Base-by-base conservation (phyloP, 2,797 vertebrate species). In the Pantherophis alleghaniensis region DNA sequence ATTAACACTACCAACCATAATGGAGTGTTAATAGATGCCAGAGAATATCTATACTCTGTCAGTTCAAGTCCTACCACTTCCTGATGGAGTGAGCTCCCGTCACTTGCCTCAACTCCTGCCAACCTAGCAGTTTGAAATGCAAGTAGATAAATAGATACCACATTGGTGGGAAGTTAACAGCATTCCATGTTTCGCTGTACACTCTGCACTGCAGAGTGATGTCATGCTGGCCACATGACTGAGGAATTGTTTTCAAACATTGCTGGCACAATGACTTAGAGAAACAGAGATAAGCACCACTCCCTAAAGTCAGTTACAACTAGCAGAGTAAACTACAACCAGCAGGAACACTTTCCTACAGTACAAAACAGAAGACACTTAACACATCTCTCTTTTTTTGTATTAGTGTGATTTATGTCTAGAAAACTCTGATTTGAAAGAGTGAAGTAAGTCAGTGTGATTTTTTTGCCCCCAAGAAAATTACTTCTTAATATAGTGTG, bases 301-400 rank as follows among this genome's bases (percentile, higher is more conserved):
- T 37, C 69, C 28, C 7, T 37, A 74, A 74, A 74, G 69, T 69
- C 32, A 66, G 66, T 6, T 37, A 18, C 16, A 18, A 74, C 66
- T 74, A 37, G 16, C 2, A 74, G n/a, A 37, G 7, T 74, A 74
- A 74, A 74, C 11, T 63, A 63, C 26, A 63, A 69, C 66, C 13
- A 18, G 66, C 66, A 69, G n/a, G 7, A 32, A 37, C 7, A 74
- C 16, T 74, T 74, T 37, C 7, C 20, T 69, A 0, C 94, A 92
- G 96, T 95, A 94, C 95, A 93, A 22, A 42, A 91, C 92, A 90
- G 90, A 94, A 95, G 93, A 95, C 86, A 37, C 87, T 93, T 51
- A 94, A 92, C 91, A 91, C 0, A 1, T 59, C 55, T 56, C 13
- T 56, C 2, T 14, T 42, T 86, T 66, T 66, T 66, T 69, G 47